A percentile compares a stretch with the other conserved stretches of the same genome.
These are phyloP conservation scores for Chrysaora quinquecirrha DNA, from an alignment of 30 jellyfish, hydroid and myxozoan species.

Conservation along the genomic window DNA sequence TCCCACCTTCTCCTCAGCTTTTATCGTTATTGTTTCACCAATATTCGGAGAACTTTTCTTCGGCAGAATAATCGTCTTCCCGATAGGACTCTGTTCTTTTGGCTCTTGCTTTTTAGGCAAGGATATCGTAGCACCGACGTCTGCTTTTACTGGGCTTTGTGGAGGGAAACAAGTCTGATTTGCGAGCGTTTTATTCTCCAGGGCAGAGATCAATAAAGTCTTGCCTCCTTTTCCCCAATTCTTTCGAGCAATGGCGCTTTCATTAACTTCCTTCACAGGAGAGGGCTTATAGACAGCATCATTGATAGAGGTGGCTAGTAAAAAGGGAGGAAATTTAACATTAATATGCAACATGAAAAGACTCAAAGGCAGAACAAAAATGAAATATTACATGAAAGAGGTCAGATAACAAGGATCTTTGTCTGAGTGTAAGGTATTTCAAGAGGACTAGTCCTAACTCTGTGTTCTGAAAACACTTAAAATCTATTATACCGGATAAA, in stretches of 20 bases:
- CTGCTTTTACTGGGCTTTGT: constrained; percentile 13
- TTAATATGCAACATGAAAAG: background rate
- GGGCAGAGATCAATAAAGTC: constrained; percentile 66
- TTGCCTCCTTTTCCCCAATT: constrained; percentile 87
- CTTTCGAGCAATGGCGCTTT: constrained; percentile 53
- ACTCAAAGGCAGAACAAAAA: no score
- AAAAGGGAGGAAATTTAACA: background rate
- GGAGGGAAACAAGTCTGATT: constrained; percentile 46
- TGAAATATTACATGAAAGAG: no score
- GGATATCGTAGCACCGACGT: constrained; percentile 13
- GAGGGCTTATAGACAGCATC: constrained; percentile 55
- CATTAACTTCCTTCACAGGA: constrained; percentile 13
- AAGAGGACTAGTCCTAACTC: no score
- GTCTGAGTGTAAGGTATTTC: no score
- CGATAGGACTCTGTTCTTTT: constrained; percentile 32
- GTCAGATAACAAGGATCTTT: no score
- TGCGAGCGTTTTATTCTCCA: constrained; percentile 77
- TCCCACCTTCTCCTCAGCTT: background rate
- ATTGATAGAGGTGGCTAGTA: constrained; percentile 57
- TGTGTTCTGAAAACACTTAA: no score
- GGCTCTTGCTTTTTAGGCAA: constrained; percentile 4
- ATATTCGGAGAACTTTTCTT: constrained; percentile 21
- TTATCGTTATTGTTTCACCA: constrained; percentile 37
- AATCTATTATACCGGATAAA: no score
- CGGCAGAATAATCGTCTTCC: constrained; percentile 74